Evolutionary conservation across 2,888 invertebrate species (phyloP).

Genomic region (Troides oblongomaculatus): DNA sequence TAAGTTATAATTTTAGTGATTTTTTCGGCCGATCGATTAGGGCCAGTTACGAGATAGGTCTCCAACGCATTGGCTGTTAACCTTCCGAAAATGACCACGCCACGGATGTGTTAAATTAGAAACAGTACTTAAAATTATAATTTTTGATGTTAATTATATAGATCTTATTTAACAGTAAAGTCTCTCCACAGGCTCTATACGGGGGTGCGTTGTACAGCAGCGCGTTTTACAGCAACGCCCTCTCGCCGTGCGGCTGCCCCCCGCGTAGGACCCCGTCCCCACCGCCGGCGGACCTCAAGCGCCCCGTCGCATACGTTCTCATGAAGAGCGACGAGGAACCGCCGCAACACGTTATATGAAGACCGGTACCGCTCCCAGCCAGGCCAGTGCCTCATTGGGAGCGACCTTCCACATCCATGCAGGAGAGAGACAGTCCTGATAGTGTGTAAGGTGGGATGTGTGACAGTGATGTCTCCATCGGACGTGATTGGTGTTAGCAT

Average conservation of each 20-base stretch:
- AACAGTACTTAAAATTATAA: too few species aligned
- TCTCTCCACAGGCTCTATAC: constrained; percentile 61
- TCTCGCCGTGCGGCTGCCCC: constrained; percentile 73
- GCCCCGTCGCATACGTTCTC: constrained; percentile 82
- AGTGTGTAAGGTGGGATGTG: constrained; percentile 53
- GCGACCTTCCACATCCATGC: constrained; percentile 69
- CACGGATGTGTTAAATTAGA: too few species aligned
- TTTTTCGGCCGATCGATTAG: too few species aligned
- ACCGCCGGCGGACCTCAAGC: constrained; percentile 65
- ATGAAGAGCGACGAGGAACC: constrained; percentile 82
- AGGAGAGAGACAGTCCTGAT: constrained; percentile 69
- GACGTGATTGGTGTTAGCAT: not conserved
- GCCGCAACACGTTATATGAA: constrained; percentile 88
- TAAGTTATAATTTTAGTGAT: too few species aligned
- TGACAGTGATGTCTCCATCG: too few species aligned
- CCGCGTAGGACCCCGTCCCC: constrained; percentile 71
- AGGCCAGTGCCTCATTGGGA: constrained; percentile 79
- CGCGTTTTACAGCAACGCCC: constrained; percentile 67
- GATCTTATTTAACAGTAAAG: too few species aligned
- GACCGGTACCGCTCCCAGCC: constrained; percentile 90
- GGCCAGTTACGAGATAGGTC: too few species aligned
- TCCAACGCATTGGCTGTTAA: too few species aligned
- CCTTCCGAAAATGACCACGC: too few species aligned
- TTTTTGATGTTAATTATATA: too few species aligned
- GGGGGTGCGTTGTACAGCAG: constrained; percentile 74